Evolutionary conservation across 1,140 invertebrate species (phyloP).

Genomic region (Pachyrhynchus sulphureomaculatus): DNA sequence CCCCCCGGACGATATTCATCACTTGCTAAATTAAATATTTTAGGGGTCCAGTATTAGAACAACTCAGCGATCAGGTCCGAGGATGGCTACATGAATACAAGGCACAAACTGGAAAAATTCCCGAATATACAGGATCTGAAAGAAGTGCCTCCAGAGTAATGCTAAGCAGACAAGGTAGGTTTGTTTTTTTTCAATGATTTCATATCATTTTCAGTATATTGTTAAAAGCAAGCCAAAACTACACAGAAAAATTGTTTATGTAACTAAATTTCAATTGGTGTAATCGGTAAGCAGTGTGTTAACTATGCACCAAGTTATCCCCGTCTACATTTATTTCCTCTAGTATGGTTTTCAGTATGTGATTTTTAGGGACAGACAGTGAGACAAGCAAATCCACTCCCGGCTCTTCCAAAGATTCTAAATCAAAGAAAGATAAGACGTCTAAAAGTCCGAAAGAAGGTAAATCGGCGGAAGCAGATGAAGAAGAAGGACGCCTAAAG

Average conservation of each 20-base stretch:
- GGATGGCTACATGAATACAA: conserved; percentile 81
- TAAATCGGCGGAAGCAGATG: conserved; percentile 59
- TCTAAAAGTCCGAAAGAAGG: conserved; percentile 57
- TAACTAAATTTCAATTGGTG: no score
- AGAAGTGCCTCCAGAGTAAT: conserved; percentile 82
- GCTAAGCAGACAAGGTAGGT: conserved; percentile 70
- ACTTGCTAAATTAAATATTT: neutral
- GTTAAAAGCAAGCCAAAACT: no score
- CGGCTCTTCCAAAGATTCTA: conserved; percentile 75
- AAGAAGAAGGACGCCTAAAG: conserved; percentile 55
- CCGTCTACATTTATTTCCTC: no score
- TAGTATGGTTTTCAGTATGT: no score
- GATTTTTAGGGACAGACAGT: conserved; percentile 63
- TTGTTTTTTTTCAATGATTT: no score
- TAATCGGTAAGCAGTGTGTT: no score
- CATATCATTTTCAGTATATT: no score
- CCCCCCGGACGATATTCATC: no score
- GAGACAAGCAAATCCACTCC: conserved; percentile 75
- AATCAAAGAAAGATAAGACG: conserved; percentile 68
- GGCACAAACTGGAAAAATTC: conserved; percentile 81
- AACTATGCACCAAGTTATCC: no score
- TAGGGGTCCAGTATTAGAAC: conserved; percentile 69
- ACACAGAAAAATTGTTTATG: no score
- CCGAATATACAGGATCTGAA: conserved; percentile 87
- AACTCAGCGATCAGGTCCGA: conserved; percentile 81